phyloP scores from a whole-genome alignment of 2,113 vertebrate genomes.

The Campylomormyrus numenius region DNA sequence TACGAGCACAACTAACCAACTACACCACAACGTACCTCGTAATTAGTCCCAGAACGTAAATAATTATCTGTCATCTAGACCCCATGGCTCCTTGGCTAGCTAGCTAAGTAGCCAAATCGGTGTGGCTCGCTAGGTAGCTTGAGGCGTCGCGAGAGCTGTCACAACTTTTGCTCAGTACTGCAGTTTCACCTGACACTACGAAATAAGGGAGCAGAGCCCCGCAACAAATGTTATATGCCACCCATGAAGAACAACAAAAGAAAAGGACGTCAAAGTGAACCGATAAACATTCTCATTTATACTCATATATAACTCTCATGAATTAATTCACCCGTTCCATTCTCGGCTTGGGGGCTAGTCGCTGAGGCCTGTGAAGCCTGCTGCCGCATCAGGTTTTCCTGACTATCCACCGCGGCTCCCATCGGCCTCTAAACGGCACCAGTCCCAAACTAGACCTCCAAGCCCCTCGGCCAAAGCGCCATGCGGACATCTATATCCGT shows the following conservation, averaged over 20 bases:
- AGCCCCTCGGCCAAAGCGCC: constrained; percentile 55
- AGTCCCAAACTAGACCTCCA: constrained; percentile 36
- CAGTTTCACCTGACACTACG: not conserved
- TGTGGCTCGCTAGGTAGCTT: not conserved
- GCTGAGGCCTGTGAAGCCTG: constrained; percentile 48
- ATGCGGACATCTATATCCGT: constrained; percentile 45
- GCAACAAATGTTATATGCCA: not conserved
- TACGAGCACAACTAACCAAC: not conserved
- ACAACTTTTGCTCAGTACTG: not conserved
- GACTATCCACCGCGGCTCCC: constrained; percentile 14
- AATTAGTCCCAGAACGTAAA: not conserved
- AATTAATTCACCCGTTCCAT: constrained; percentile 31
- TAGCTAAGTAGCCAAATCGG: not conserved
- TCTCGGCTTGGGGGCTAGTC: constrained; percentile 20
- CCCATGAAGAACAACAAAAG: not conserved
- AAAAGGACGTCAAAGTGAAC: not conserved
- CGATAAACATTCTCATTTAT: not conserved
- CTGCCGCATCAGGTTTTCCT: constrained; percentile 39
- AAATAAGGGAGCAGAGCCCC: not conserved
- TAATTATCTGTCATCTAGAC: not conserved
- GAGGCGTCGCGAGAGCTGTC: not conserved
- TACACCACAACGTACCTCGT: not conserved
- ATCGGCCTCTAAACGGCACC: constrained; percentile 19
- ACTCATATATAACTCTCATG: not conserved
- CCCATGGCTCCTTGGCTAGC: not conserved